Evolutionary conservation across 2,797 vertebrate genomes (phyloP), one percentile per base, ranked within the genome.

Genomic region (Onychomys arenicola): DNA sequence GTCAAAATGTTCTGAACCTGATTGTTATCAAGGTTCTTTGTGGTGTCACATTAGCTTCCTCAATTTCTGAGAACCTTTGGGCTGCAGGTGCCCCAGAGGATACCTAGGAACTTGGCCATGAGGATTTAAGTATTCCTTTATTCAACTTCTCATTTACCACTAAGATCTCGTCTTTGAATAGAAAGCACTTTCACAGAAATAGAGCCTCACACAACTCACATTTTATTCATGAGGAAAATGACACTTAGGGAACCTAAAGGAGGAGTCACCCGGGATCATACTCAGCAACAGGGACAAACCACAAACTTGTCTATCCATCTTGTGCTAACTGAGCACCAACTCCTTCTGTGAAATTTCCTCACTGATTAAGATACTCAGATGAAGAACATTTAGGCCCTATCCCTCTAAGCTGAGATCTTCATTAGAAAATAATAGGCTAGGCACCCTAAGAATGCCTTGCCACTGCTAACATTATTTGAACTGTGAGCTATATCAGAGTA

Each of bases 21-120:
- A 97, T 94, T 95, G 94, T 90, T 19, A 69, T 90, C 69, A 86
- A 9, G 8, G 9, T 91, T 88, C 59, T 90, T 96, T 93, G 82
- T 27, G 95, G 27, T 89, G 75, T 43, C 49, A 34, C 32, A 84
- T 63, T 59, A 23, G 5, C 87, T 96, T 75, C n/a, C 55, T 12
- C 61, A 25, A 67, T 82, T 94, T 94, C 67, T 91, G 40, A 94
- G 69, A 46, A 46, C 25, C 16, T 93, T 82, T 85, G 25, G 14
- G 25, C 25, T 96, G 23, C 49, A 40, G 34, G 29, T 96, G 63
- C 77, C 40, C 29, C 77, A 93, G 40, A 46, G 32, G 86, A 57
- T 69, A 19, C 49, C 91, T 32, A 86, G n/a, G 14, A 91, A 91
- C 32, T 52, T 86, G 59, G 80, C 94, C 46, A 23, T 90, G 75